Conservation (phyloP, 2,113 vertebrate genomes). For the Heterocephalus glaber region DNA sequence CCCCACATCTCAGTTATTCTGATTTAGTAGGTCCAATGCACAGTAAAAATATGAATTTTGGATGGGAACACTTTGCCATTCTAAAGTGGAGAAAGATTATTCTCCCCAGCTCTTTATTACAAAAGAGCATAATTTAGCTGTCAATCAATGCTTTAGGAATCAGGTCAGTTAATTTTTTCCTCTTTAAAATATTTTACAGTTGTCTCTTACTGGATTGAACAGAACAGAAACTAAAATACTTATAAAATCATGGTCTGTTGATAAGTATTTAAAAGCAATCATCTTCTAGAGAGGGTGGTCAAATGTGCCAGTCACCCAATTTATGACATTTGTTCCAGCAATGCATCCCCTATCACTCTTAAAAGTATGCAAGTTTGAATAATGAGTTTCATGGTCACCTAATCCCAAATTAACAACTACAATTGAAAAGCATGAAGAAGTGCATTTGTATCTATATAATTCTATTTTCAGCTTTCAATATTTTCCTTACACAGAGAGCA, state of each 20-base stretch:
- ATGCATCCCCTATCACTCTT: neutral
- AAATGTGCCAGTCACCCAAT: neutral
- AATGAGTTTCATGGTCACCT: neutral
- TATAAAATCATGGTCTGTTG: neutral
- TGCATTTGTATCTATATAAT: neutral
- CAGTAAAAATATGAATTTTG: neutral
- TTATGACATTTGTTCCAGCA: neutral
- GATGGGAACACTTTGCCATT: neutral
- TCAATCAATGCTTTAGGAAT: neutral
- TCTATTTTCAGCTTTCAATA: constrained; percentile 31
- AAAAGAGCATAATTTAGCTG: neutral
- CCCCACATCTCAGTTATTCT: neutral
- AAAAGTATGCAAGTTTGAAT: neutral
- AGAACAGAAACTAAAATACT: neutral
- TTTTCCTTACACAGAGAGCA: neutral
- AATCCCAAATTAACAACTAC: constrained; percentile 38
- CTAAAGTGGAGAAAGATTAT: neutral
- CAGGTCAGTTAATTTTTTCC: neutral
- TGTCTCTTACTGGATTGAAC: neutral
- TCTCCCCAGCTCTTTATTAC: neutral
- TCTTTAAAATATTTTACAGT: neutral
- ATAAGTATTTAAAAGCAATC: neutral
- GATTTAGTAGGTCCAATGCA: neutral
- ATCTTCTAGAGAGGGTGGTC: neutral
- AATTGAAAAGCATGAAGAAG: neutral